Base-by-base conservation (phyloP, 2,888 invertebrate species). In the Polylopha cassiicola region DNA sequence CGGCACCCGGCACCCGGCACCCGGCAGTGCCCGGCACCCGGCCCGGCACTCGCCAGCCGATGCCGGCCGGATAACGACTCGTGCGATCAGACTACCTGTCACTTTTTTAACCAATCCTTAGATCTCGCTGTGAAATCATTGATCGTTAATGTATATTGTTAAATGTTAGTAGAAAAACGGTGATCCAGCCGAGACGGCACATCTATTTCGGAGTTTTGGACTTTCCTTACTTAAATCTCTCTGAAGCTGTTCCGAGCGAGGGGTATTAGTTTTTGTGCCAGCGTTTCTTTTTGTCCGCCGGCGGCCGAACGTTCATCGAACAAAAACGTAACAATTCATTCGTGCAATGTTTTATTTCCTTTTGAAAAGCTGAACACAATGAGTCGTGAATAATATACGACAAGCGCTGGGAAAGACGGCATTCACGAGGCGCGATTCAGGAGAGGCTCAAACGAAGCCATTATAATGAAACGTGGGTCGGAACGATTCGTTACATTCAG, bases 331-430 rank as follows among this genome's bases (percentile, higher is more conserved):
- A 63, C 64, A 52, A 53, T 49, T 55, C 67, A 73, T 73, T 73
- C 73, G 70, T 65, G 61, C 57, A 50, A 63, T 65, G 69, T 68
- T 70, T 69, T 71, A 73, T 77, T 72, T 63, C 65, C 65, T 57
- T 71, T 74, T 68, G 63, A 74, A 69, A 77, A 70, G 60, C 57
- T 58, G 58, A 55, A 68, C 65, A 76, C 78, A 77, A 78, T 73
- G 77, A 72, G 59, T 71, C 70, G 72, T 76, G 74, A 73, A 78
- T 71, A 73, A 73, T 72, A 67, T 61, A 71, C 73, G 70, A 72
- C 73, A 65, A 67, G 58, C 57, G 66, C 64, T 65, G 66, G 65
- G 66, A 71, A 70, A 66, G 59, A 66, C 63, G 70, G 64, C 65
- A 65, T 70, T 69, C 61, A 55, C 53, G 61, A 65, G 61, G 57